Percentiles rank a stretch among this genome's conserved stretches.
These are phyloP conservation scores for Bombyx mandarina DNA, from an alignment of 1,140 invertebrate species.

Conservation along the genomic window DNA sequence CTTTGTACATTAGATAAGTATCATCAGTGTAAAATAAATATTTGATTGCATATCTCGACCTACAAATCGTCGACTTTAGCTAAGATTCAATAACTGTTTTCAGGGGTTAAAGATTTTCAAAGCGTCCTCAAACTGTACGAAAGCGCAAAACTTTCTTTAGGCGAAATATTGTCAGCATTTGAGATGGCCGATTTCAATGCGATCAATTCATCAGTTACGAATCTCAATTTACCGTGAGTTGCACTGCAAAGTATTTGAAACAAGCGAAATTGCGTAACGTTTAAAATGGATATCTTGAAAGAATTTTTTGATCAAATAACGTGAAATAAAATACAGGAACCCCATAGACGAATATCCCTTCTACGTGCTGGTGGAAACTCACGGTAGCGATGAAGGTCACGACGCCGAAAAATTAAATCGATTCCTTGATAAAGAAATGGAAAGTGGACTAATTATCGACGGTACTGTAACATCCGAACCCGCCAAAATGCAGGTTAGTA, in stretches of 20 bases:
- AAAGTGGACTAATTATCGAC: constrained; percentile 80
- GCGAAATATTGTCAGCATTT: constrained; percentile 93
- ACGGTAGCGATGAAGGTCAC: constrained; percentile 85
- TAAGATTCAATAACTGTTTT: constrained; percentile 13
- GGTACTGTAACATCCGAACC: constrained; percentile 88
- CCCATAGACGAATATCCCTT: constrained; percentile 82
- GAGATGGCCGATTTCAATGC: constrained; percentile 87
- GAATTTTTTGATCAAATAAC: constrained; percentile 1
- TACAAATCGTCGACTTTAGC: too few relatives aligned
- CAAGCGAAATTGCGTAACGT: too few relatives aligned
- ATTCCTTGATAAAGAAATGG: constrained; percentile 84
- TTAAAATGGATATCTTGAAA: too few relatives aligned
- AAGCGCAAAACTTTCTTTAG: constrained; percentile 80
- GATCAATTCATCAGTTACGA: constrained; percentile 39
- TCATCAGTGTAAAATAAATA: too few relatives aligned
- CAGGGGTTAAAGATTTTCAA: constrained; percentile 83
- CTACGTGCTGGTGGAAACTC: constrained; percentile 93
- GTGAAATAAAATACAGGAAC: constrained; percentile 42
- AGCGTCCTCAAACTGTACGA: constrained; percentile 82
- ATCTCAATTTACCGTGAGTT: constrained; percentile 52
- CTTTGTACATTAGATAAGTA: too few relatives aligned
- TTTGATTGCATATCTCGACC: too few relatives aligned
- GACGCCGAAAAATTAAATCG: constrained; percentile 89
- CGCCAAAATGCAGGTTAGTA: constrained; percentile 79
- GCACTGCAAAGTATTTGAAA: background rate